Evolutionary conservation across 2,113 vertebrate species (phyloP).

Genomic region (Pycnonotus jocosus): DNA sequence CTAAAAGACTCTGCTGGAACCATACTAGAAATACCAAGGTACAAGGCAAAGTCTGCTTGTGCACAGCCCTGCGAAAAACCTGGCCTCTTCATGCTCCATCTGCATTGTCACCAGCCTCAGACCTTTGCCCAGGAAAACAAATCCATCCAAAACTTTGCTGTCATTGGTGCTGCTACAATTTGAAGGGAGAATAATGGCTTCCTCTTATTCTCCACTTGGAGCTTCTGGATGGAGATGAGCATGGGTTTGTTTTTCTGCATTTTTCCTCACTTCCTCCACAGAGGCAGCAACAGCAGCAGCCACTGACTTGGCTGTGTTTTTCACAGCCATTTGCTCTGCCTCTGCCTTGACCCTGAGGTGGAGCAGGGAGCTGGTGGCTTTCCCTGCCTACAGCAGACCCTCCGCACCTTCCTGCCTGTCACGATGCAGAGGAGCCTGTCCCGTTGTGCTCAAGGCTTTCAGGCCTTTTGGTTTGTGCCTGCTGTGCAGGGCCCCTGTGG

Average conservation of each 20-base stretch:
- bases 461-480: neutral
- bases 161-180: constrained; percentile 60
- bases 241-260: constrained; percentile 47
- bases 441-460: neutral
- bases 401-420: neutral
- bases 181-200: constrained; percentile 20
- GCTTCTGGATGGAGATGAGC: constrained; percentile 26
- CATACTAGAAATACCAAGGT: constrained; percentile 38
- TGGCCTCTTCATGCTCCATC: neutral
- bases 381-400: neutral
- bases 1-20: constrained; percentile 47
- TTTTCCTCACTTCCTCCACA: neutral
- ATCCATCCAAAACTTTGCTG: constrained; percentile 37
- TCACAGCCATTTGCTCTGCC: neutral
- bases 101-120: neutral
- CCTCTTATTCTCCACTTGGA: neutral
- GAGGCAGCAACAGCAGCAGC: neutral
- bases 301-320: neutral
- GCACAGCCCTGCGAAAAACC: neutral
- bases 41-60: constrained; percentile 35
- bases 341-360: neutral
- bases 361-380: neutral
- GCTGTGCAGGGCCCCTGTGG: neutral
- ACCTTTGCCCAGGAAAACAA: constrained; percentile 27
- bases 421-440: neutral